These are phyloP conservation scores for Nemotelus pantherinus DNA, from an alignment of 2,888 invertebrate species.

Conservation along the genomic window DNA sequence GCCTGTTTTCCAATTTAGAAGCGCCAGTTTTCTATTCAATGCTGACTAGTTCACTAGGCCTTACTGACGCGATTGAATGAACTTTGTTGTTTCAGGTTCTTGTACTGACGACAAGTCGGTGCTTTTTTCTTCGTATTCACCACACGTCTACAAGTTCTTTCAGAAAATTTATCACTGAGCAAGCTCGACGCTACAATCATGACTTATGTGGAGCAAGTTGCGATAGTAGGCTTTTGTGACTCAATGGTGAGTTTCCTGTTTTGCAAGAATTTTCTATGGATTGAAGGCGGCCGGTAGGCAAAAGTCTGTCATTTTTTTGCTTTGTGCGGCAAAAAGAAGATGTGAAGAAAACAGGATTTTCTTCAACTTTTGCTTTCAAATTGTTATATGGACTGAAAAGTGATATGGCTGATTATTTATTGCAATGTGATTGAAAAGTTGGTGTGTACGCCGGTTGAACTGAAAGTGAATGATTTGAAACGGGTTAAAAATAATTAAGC, in stretches of 20 bases:
- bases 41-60: conserved; percentile 50
- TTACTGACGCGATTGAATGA: conserved; percentile 3
- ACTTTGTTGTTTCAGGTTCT: conserved; percentile 48
- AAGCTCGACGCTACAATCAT: conserved; percentile 38
- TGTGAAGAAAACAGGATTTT: conserved; percentile 25
- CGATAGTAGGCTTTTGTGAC: conserved; percentile 40
- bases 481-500: background rate
- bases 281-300: too few relatives aligned
- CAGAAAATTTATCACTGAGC: conserved; percentile 45
- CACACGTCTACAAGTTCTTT: conserved; percentile 29
- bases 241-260: conserved; percentile 48
- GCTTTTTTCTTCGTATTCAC: conserved; percentile 29
- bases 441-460: background rate
- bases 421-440: background rate
- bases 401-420: too few relatives aligned
- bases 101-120: conserved; percentile 21
- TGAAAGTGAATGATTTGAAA: background rate
- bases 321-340: background rate
- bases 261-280: conserved; percentile 29
- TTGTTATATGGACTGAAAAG: too few relatives aligned
- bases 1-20: too few relatives aligned
- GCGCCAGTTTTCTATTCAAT: too few relatives aligned
- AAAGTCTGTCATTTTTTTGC: conserved; percentile 4
- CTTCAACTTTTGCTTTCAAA: conserved; percentile 34
- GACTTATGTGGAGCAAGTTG: conserved; percentile 28